A percentile compares a stretch with the other conserved stretches of the same genome.
Evolutionary conservation across 2,797 vertebrate genomes (phyloP).

Genomic region (Poecilia velifera): DNA sequence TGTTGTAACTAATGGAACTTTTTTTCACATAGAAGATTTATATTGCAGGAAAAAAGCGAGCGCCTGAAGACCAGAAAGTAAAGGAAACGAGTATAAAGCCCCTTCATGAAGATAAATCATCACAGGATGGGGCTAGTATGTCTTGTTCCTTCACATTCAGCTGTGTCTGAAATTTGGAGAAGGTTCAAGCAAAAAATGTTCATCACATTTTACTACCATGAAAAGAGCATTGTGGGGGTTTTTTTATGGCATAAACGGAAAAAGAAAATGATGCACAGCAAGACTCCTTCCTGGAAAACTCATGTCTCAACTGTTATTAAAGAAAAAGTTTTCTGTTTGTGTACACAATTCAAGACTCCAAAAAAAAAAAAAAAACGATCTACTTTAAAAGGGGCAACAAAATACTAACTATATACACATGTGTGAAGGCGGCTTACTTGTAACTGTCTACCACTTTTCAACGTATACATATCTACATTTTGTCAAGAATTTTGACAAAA

Average conservation of each 20-base stretch:
- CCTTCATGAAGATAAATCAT: not conserved
- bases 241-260: not conserved
- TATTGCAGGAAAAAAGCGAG: not conserved
- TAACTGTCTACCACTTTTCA: not conserved
- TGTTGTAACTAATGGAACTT: not conserved
- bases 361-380: not conserved
- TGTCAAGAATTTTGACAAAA: not conserved
- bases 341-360: not conserved
- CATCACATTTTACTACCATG: not conserved
- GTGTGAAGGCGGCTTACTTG: not conserved
- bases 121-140: not conserved
- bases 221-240: not conserved
- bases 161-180: not conserved
- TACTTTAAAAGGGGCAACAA: not conserved
- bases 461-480: not conserved
- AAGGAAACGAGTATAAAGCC: not conserved
- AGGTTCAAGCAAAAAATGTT: not conserved
- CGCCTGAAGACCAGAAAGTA: not conserved
- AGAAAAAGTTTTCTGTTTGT: not conserved
- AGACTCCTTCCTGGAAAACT: not conserved
- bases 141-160: not conserved
- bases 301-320: not conserved
- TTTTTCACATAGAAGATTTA: not conserved
- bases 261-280: not conserved
- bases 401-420: not conserved